Base-by-base conservation (phyloP, 2,888 invertebrate species). In the Villa cingulata region DNA sequence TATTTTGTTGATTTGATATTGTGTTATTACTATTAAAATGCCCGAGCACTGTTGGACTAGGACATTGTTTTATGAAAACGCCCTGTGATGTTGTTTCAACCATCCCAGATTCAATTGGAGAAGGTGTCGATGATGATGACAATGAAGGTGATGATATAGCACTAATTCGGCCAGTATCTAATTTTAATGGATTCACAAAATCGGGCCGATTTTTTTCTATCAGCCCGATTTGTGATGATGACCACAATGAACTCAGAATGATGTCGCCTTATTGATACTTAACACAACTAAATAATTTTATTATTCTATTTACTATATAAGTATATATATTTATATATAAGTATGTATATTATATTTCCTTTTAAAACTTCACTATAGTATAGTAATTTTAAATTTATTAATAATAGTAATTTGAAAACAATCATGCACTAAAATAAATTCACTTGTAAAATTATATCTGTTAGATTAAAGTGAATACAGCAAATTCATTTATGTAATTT, bases 201-300 rank as follows among this genome's bases (percentile, higher is more conserved):
- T 68, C 66, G 45, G 62, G 54, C 48, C 57, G 56, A 45, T 64
- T 61, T 42, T 57, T 61, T 48, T 55, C 51, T 55, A 60, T 62
- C 59, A 62, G 58, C 56, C 63, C 63, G 49, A 68, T 57, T 57
- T 65, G 65, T 60, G 66, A 63, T 59, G 67, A 58, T 49, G 62
- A 63, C 69, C 68, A 68, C 65, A 68, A 55, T 60, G 69, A 69
- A 60, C 66, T 69, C 64, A 68, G 63, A 64, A 68, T 67, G 59
- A 63, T 65, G 65, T 51, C 51, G 49, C 36, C 36, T 51, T 48
- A n/a, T n/a, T n/a, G n/a, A n/a, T n/a, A n/a, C n/a, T n/a, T n/a
- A n/a, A n/a, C n/a, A n/a, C n/a, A n/a, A n/a, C n/a, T n/a, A n/a
- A n/a, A n/a, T n/a, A n/a, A n/a, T n/a, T n/a, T n/a, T n/a, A n/a